Evolutionary conservation across 2,888 invertebrate genomes (phyloP), one percentile per base, ranked within the genome.

Genomic region (Eucriotettix oculatus): DNA sequence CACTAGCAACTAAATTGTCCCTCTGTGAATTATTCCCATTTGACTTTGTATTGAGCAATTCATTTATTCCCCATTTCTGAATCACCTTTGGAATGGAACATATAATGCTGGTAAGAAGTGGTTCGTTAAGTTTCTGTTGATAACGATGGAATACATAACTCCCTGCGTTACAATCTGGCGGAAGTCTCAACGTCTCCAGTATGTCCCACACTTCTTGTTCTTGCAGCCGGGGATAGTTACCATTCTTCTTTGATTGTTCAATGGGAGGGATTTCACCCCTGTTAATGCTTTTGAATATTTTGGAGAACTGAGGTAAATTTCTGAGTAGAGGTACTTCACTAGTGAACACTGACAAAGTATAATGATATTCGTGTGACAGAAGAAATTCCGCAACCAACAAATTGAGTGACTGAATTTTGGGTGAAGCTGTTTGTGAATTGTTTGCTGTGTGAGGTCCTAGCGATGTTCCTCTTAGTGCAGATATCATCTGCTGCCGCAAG

Each of bases 381-480:
- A 83, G 73, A 71, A 80, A 82, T 70, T 83, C 83, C 10, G 79
- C 79, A 54, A 83, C 73, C 41, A 83, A 70, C 57, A 83, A 76
- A 69, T 82, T 81, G 14, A 82, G 66, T n/a, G 81, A 81, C 72
- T 83, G 82, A 63, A 74, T 73, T 57, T 75, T 74, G 1, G 78
- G 74, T 52, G 80, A 78, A 43, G 78, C 66, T 0, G 75, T 72
- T 63, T 78, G 74, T 61, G 66, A 57, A 42, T 63, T 58, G 53
- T 63, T 62, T 5, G 66, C 58, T 63, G 77, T 74, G 71, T 64
- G 71, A 41, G 67, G 68, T 42, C 74, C 74, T 12, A 75, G 66
- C 16, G 67, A 71, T 40, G 79, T 77, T 63, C 75, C 76, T 70
- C 75, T 78, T 57, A 83, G 67, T 9, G 79, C 75, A 62, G 75